Base-by-base conservation (phyloP, 1,140 invertebrate species). In the Himalopsyche phryganea region DNA sequence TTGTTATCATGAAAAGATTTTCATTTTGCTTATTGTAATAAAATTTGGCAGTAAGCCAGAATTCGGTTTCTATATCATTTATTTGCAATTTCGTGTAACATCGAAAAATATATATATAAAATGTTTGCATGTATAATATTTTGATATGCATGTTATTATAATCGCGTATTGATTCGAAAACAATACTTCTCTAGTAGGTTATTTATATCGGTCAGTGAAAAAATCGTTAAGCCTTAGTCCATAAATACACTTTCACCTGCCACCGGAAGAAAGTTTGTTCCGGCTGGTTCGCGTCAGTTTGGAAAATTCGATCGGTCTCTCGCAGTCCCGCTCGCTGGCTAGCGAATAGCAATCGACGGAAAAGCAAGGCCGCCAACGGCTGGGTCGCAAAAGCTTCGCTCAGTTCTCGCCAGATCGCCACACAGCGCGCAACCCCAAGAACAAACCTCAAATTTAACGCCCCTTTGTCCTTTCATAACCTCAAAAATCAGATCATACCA, bases 371-470 rank as follows among this genome's bases (percentile, higher is more conserved):
- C 54, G 35, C 46, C 55, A 23, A 35, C 17, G 18, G 17, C 46
- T 36, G 42, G 32, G 33, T 18, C 55, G 53, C 44, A n/a, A 17
- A 44, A 61, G 57, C 50, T 64, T n/a, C 65, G 67, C 48, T 58
- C 74, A 77, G 75, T 77, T 68, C 73, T 74, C 72, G 71, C 70
- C 71, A 67, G 71, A 67, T 69, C 70, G 69, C 70, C 67, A 55
- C 66, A 62, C 69, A 66, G 71, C 66, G 72, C 74, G 49, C 52
- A 74, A 72, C 69, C 73, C 68, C 28, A 67, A 58, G 62, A 61
- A 65, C 67, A 66, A 64, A 64, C 62, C 58, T 61, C 54, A 23
- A 50, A 62, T n/a, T n/a, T n/a, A n/a, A 64, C 68, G 67, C 64
- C 61, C 66, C 67, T 68, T 68, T 68, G 65, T 71, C 66, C 70